Conservation (phyloP, 1,140 invertebrate species). For the Stegodyphus dumicola region DNA sequence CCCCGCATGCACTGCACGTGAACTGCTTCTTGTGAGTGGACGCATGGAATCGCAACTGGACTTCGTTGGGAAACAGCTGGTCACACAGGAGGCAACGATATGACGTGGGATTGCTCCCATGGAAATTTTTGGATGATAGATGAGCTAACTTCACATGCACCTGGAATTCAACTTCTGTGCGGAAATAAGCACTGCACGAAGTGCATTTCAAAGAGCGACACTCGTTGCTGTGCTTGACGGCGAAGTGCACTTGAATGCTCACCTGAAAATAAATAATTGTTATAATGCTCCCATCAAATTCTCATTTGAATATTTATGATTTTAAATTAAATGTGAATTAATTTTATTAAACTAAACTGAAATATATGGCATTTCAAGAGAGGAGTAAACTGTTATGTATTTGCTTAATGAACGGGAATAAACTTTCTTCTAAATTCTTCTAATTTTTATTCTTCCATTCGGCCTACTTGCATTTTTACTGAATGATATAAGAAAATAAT, state of each 20-base stretch:
- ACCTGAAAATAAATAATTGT: conserved; percentile 74
- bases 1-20: conserved; percentile 81
- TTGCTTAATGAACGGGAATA: too few relatives aligned
- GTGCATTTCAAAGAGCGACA: conserved; percentile 82
- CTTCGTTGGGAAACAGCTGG: conserved; percentile 63
- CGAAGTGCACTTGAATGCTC: conserved; percentile 82
- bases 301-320: too few relatives aligned
- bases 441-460: too few relatives aligned
- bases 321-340: too few relatives aligned
- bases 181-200: conserved; percentile 79
- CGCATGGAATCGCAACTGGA: conserved; percentile 44
- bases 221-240: conserved; percentile 85
- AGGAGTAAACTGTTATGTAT: too few relatives aligned
- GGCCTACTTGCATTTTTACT: too few relatives aligned
- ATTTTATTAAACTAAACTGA: too few relatives aligned
- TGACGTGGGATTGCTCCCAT: conserved; percentile 1
- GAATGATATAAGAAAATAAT: too few relatives aligned
- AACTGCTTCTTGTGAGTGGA: conserved; percentile 76
- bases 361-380: too few relatives aligned
- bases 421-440: too few relatives aligned
- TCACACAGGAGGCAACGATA: conserved; percentile 49
- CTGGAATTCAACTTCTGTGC: conserved; percentile 81
- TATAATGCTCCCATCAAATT: too few relatives aligned
- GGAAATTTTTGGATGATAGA: conserved; percentile 64
- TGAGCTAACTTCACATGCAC: conserved; percentile 71